These are phyloP conservation scores for Pammene aurita DNA, from an alignment of 2,888 invertebrate genomes.

Conservation along the genomic window DNA sequence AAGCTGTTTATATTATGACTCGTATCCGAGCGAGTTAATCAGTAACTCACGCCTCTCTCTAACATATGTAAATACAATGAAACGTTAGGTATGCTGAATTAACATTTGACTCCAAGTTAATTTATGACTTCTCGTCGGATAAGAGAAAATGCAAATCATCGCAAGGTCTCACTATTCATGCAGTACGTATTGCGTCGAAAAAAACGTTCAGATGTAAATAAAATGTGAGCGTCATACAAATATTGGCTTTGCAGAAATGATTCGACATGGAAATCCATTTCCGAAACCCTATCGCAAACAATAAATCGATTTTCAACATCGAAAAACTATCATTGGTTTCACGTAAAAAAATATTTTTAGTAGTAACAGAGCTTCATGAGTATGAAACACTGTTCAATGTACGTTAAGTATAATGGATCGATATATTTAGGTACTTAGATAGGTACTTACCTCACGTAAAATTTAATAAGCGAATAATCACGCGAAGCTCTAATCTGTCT, in stretches of 20 bases:
- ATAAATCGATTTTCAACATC: constrained; percentile 59
- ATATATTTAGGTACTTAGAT: background rate
- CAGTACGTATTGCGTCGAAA: constrained; percentile 18
- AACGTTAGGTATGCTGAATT: constrained; percentile 31
- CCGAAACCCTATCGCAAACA: constrained; percentile 42
- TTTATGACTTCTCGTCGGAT: constrained; percentile 22
- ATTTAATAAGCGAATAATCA: constrained; percentile 49
- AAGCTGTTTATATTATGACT: constrained; percentile 17
- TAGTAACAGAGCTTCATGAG: background rate
- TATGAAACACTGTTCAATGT: no score
- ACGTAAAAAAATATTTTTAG: background rate
- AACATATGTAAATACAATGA: constrained; percentile 32
- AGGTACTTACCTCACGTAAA: background rate
- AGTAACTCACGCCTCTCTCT: constrained; percentile 20
- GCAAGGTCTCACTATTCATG: constrained; percentile 20
- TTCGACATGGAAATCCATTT: constrained; percentile 34
- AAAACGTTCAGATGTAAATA: constrained; percentile 23
- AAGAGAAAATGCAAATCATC: constrained; percentile 22
- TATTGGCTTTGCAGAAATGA: constrained; percentile 37
- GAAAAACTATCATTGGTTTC: constrained; percentile 30
- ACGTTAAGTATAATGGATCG: no score
- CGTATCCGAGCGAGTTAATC: constrained; percentile 26
- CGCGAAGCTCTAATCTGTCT: constrained; percentile 67
- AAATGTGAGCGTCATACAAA: constrained; percentile 30
- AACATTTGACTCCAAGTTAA: constrained; percentile 13